Evolutionary conservation across 2,888 invertebrate species (phyloP), one percentile per base, ranked within the genome.

Genomic region (Watsonalla binaria): DNA sequence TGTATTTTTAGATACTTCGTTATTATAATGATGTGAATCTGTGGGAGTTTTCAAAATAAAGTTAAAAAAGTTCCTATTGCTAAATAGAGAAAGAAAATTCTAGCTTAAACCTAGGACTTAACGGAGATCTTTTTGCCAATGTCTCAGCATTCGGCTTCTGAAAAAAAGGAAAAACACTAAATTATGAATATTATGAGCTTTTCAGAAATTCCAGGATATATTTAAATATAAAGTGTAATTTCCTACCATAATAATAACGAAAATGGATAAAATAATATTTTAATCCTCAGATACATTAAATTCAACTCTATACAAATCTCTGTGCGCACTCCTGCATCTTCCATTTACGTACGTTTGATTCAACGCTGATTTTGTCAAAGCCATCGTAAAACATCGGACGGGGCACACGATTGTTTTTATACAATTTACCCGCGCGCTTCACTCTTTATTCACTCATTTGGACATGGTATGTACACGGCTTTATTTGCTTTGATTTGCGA

Each of bases 351-450:
- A 75, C 82, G 82, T 86, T 82, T 84, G 84, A 86, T 86, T 86
- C 83, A 80, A 83, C 80, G 78, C 83, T 82, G 87, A 87, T 87
- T 86, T 84, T 78, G 85, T 86, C 84, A 87, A 89, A 85, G 84
- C 82, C 83, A 77, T 84, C 82, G 84, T 86, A 87, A 86, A 89
- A 87, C 87, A 87, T 76, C 79, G 72, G 74, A 72, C 77, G 75
- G 74, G 72, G 73, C 74, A 74, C 74, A 67, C 84, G 79, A 87
- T 87, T 90, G 89, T 90, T 89, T 90, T 90, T 88, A 85, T 86
- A 89, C 86, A 88, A 87, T 87, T 85, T 81, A 78, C 82, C 75
- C 65, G 62, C 54, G 70, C 76, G 66, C 75, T 49, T 49, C 49
- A 77, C 78, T 76, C 73, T 75, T 82, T 79, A 78, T 73, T 73